Evolutionary conservation across 2,797 vertebrate species (phyloP).

Genomic region (Toxotes lorentzi): DNA sequence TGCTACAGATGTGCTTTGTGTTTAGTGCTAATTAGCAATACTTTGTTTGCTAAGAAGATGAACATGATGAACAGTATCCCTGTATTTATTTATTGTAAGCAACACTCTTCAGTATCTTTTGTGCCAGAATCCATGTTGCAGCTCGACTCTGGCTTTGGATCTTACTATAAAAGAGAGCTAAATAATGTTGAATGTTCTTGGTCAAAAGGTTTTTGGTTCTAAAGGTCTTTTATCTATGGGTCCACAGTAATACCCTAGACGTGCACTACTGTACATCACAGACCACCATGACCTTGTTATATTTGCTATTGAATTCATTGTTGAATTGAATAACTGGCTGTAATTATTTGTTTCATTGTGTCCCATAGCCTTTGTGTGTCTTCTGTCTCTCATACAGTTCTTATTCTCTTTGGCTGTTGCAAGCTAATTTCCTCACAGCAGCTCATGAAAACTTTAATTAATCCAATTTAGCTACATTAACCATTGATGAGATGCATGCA

Average conservation of each 20-base stretch:
- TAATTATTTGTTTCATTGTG: neutral
- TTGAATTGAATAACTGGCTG: neutral
- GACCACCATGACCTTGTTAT: neutral
- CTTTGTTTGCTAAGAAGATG: too few relatives aligned
- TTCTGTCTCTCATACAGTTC: neutral
- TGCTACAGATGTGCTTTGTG: too few relatives aligned
- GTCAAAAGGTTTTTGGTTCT: neutral
- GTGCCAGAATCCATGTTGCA: too few relatives aligned
- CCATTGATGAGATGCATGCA: slow-evolving; percentile 21
- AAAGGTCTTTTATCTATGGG: neutral
- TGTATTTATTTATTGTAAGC: too few relatives aligned
- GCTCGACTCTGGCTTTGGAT: neutral
- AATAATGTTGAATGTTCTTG: neutral
- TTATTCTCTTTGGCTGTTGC: slow-evolving; percentile 10
- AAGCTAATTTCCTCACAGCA: slow-evolving; percentile 31
- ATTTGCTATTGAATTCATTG: neutral
- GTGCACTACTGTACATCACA: neutral
- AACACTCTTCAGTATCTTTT: too few relatives aligned
- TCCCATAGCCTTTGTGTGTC: neutral
- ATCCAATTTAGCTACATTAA: slow-evolving; percentile 30
- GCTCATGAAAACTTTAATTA: slow-evolving; percentile 14
- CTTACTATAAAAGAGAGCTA: neutral
- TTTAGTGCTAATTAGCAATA: too few relatives aligned
- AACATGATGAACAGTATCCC: too few relatives aligned
- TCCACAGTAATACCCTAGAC: neutral